Evolutionary conservation across 2,888 invertebrate species (phyloP), one percentile per base, ranked within the genome.

Genomic region (Pyrrhosoma nymphula): DNA sequence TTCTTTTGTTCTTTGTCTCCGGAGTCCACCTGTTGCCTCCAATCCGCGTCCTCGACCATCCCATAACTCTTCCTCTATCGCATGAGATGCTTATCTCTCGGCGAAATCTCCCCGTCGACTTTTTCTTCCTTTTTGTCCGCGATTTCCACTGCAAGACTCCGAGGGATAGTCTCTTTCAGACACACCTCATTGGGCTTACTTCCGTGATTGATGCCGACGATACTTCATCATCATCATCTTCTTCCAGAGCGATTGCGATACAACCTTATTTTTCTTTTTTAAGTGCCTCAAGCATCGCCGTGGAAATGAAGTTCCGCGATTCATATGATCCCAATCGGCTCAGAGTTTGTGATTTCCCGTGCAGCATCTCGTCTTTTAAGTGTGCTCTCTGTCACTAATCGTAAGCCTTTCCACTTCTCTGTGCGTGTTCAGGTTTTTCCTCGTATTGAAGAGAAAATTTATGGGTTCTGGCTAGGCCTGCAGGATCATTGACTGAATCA

Each of bases 11-110:
- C 75, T 82, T 82, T 35, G n/a, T 82, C 82, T 69, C 82, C 82
- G 82, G 35, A 82, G 82, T 82, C 82, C 82, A 82, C 82, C 82
- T 82, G 82, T 82, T 82, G 82, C 82, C 82, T 82, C 35, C 82
- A 26, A 30, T 35, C 82, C 82, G 35, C 82, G 10, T 82, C 82
- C 30, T 69, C 16, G 16, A 16, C 75, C 75, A 8, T n/a, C 30
- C 35, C 35, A 35, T 35, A 16, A 35, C 82, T 82, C 82, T 35
- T 82, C 35, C 82, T 14, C 14, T 16, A 4, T 69, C 12, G n/a
- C n/a, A 60, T 20, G 60, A 20, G 60, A 60, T 26, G 26, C n/a
- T 0, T 82, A 82, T 82, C 82, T 82, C 30, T 82, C 82, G 35
- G 82, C 82, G 82, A 82, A 60, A 82, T 82, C 35, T 69, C 16